Conservation (phyloP, 2,797 vertebrate genomes). For the Caiman crocodilus region DNA sequence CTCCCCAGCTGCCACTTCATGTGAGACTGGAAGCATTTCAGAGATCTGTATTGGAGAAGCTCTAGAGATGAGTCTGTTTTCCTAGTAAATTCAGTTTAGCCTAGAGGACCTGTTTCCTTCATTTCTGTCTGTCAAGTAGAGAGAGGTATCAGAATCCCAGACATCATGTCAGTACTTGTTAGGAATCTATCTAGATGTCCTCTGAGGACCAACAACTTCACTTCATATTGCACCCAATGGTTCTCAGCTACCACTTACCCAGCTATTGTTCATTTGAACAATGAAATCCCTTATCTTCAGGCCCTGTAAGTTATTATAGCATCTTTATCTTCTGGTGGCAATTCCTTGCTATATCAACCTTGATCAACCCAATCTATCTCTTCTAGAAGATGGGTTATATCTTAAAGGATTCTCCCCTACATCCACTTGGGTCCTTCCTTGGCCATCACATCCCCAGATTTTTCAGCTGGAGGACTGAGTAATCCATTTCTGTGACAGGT, state of each 20-base stretch:
- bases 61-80: background rate
- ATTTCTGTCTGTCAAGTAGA: background rate
- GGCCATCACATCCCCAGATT: background rate
- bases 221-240: too few species aligned
- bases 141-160: background rate
- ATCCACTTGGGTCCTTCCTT: background rate
- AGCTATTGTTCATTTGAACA: background rate
- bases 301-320: background rate
- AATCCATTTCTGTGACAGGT: background rate
- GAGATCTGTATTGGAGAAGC: background rate
- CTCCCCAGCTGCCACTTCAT: background rate
- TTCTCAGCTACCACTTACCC: background rate
- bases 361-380: background rate
- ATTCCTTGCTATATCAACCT: background rate
- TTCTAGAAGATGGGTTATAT: background rate
- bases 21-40: background rate
- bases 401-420: rapidly evolving
- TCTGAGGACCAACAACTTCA: background rate
- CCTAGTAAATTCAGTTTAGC: rapidly evolving
- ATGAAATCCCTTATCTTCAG: background rate
- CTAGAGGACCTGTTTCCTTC: background rate
- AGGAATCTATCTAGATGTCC: background rate
- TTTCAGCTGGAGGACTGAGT: background rate
- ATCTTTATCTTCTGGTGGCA: background rate
- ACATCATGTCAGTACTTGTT: background rate